Percentiles rank a stretch among this genome's conserved stretches.
Conservation (phyloP, 1,140 invertebrate genomes). For the Brachionus calyciflorus region DNA sequence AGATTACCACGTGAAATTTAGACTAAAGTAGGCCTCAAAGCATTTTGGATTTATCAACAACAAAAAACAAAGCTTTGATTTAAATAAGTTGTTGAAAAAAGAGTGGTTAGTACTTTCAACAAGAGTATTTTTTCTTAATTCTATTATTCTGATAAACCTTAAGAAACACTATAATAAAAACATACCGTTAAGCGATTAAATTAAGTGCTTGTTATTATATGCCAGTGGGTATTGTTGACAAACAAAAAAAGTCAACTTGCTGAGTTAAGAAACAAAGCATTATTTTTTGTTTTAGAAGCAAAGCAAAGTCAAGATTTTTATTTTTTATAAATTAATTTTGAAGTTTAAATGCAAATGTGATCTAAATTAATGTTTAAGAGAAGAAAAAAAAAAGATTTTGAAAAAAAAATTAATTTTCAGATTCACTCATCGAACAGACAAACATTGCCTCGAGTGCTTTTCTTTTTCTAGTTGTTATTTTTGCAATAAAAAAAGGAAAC, state of each 20-base stretch:
- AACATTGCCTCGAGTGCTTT: not conserved
- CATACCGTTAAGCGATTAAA: not conserved
- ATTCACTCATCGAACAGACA: conserved; percentile 19
- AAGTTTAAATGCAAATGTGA: not conserved
- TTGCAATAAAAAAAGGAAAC: not conserved
- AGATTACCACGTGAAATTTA: not conserved
- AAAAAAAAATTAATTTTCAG: too few species aligned
- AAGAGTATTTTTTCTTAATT: not conserved
- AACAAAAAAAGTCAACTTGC: not conserved
- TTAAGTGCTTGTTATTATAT: conserved; percentile 7
- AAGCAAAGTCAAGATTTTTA: not conserved
- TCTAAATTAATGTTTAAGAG: too few species aligned
- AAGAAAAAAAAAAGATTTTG: too few species aligned
- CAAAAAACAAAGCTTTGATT: not conserved
- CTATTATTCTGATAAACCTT: not conserved
- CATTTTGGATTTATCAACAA: too few species aligned
- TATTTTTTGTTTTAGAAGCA: too few species aligned
- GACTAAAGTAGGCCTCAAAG: not conserved
- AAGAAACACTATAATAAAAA: not conserved
- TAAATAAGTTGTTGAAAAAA: too few species aligned
- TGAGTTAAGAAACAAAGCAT: too few species aligned
- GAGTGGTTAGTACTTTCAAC: not conserved
- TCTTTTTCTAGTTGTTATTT: not conserved
- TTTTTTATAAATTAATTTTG: not conserved
- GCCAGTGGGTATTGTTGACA: conserved; percentile 14